Percentiles rank a stretch among this genome's conserved stretches.
These are phyloP conservation scores for Morinoia aosen DNA, from an alignment of 2,888 invertebrate species.

Conservation along the genomic window DNA sequence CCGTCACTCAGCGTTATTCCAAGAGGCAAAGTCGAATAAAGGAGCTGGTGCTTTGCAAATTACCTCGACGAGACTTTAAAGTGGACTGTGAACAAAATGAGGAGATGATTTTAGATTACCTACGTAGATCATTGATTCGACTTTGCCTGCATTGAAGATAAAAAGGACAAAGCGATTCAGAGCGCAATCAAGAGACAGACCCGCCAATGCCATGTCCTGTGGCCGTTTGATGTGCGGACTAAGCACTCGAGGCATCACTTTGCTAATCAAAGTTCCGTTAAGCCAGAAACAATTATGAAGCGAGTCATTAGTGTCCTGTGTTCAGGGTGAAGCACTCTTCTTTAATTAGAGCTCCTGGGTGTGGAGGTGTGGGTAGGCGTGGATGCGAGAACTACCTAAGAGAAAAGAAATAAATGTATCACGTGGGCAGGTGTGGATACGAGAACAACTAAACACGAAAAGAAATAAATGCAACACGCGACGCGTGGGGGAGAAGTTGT, in stretches of 20 bases:
- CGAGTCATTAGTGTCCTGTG: background rate
- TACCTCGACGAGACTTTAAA: background rate
- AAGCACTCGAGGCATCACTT: background rate
- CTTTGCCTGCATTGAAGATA: background rate
- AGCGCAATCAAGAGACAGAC: background rate
- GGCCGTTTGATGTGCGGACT: background rate
- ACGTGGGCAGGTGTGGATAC: too few species aligned
- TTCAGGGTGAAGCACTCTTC: background rate
- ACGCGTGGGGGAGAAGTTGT: too few species aligned
- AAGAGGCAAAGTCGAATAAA: background rate
- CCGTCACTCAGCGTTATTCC: background rate
- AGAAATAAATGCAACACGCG: too few species aligned
- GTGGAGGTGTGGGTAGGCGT: background rate
- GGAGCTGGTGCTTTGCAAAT: slow-evolving; percentile 1
- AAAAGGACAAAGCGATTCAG: background rate
- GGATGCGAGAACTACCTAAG: too few species aligned
- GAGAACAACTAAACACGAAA: background rate
- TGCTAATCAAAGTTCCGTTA: background rate
- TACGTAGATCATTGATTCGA: background rate
- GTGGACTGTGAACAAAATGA: background rate
- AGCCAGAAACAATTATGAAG: background rate
- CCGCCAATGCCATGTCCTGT: background rate
- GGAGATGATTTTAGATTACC: background rate
- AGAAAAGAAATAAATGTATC: too few species aligned
- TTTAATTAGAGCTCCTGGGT: background rate